Evolutionary conservation across 2,888 invertebrate species (phyloP).

Genomic region (Hirudinaria manillensis): DNA sequence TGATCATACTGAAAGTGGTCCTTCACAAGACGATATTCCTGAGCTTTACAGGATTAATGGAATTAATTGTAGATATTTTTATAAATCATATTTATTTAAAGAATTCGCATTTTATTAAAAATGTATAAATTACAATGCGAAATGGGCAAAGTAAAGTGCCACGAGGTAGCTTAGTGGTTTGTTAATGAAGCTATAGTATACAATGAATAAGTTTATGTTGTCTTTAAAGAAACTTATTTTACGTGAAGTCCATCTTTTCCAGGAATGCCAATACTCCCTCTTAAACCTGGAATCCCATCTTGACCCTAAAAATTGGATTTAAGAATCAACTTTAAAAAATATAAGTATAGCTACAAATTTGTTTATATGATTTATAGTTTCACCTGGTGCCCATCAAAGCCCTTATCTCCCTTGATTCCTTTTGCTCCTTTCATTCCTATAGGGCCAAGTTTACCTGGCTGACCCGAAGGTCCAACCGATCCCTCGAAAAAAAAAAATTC

Average conservation of each 20-base stretch:
- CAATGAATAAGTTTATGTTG: too few relatives aligned
- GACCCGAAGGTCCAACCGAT: background rate
- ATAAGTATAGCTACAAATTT: background rate
- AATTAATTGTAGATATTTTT: too few relatives aligned
- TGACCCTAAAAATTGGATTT: background rate
- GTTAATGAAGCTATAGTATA: too few relatives aligned
- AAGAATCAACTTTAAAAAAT: background rate
- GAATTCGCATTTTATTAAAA: background rate
- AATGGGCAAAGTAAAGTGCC: too few relatives aligned
- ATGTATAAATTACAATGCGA: too few relatives aligned
- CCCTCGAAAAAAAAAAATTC: background rate
- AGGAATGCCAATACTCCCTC: background rate
- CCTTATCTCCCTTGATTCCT: constrained; percentile 17
- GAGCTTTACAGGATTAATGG: too few relatives aligned
- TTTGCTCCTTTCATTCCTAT: constrained; percentile 12
- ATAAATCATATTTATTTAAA: too few relatives aligned
- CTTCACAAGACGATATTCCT: too few relatives aligned
- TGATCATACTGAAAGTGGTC: too few relatives aligned
- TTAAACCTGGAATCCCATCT: background rate
- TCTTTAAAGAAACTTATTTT: background rate
- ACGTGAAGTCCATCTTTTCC: constrained; percentile 19
- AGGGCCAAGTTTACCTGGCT: background rate
- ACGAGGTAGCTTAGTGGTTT: too few relatives aligned
- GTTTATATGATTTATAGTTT: background rate
- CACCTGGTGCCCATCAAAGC: background rate